These are phyloP conservation scores for Fulmarus glacialis DNA, from an alignment of 2,113 vertebrate genomes.

Conservation along the genomic window DNA sequence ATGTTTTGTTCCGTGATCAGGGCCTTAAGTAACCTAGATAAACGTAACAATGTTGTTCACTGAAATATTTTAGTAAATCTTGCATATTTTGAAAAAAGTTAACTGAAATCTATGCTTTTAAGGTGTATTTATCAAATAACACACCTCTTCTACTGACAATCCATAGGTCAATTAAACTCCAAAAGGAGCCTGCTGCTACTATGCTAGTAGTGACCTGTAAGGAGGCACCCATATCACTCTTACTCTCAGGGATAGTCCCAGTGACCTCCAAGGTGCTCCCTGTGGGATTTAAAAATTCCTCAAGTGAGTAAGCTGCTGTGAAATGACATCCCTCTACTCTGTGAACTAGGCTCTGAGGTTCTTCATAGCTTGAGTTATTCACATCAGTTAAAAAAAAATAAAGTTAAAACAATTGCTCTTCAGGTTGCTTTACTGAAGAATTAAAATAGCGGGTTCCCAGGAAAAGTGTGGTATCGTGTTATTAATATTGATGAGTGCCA, in stretches of 20 bases:
- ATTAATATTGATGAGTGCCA: neutral
- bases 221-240: neutral
- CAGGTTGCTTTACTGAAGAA: neutral
- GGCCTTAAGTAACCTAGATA: neutral
- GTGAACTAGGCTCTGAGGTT: neutral
- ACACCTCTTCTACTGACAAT: neutral
- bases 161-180: neutral
- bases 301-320: neutral
- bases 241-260: neutral
- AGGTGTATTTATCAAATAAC: neutral
- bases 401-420: neutral
- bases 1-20: neutral
- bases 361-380: neutral
- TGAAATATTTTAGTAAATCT: neutral
- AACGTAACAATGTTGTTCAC: neutral
- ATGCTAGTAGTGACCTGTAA: neutral
- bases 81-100: neutral
- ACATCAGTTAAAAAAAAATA: neutral
- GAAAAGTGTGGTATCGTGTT: neutral
- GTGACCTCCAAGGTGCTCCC: neutral
- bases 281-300: neutral
- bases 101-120: neutral
- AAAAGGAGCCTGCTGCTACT: neutral
- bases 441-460: neutral
- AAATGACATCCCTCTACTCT: neutral